Base-by-base conservation (phyloP, 1,140 invertebrate genomes). In the Thaumatotibia leucotreta region DNA sequence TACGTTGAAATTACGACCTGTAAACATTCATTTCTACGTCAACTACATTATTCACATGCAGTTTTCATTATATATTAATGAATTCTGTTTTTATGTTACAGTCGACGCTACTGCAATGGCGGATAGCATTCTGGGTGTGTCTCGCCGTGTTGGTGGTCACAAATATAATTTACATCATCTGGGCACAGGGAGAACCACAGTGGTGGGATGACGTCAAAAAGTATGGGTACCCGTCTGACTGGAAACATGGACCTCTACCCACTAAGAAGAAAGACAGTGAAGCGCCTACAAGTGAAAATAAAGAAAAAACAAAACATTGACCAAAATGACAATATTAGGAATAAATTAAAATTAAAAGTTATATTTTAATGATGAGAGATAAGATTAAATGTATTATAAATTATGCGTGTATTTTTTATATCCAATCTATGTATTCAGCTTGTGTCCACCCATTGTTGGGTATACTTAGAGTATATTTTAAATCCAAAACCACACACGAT, bases 81-180 rank as follows among this genome's bases (percentile, higher is more conserved):
- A 14, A 20, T 69, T 20, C 20, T n/a, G 0, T 0, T 65, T 70
- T 77, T 80, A 61, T 69, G 92, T 89, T 92, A 67, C 88, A 96
- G 95, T 93, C 94, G 69, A 93, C 93, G 4, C 75, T 95, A 1
- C 84, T 92, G 24, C 93, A 97, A 89, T 98, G 97, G 97, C 92
- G 95, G 50, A 81, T 93, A 1, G 96, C 97, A 0, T 97, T 97
- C 82, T 97, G 95, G 94, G 94, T 97, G 33, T 93, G 95, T 2
- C 92, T 96, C 20, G 94, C 75, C 0, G 92, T 97, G 0, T 94
- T 97, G 67, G 83, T 94, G 0, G 70, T 94, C 2, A 96, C 96
- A 0, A 96, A 95, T 67, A 65, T 95, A 0, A 68, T 97, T 5
- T 98, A 95, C 76, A 72, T 94, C 17, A 72, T 96, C 8, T 94